Evolutionary conservation across 2,888 invertebrate genomes (phyloP).

Genomic region (Tetrapedia diversipes): DNA sequence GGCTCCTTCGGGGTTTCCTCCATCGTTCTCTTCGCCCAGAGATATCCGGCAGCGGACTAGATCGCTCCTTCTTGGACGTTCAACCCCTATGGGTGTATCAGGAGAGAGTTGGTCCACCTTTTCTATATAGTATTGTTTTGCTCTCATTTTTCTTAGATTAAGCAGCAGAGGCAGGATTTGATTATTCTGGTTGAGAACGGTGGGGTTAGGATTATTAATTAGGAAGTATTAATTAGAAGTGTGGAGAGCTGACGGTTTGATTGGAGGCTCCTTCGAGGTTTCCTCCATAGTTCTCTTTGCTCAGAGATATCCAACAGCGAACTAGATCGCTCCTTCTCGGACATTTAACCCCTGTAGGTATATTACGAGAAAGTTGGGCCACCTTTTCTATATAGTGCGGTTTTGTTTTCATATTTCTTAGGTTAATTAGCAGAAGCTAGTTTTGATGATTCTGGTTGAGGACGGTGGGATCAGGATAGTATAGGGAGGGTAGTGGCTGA

Average conservation of each 20-base stretch:
- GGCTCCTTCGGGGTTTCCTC: slow-evolving; percentile 53
- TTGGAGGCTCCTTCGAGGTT: slow-evolving; percentile 60
- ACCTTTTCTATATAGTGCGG: background rate
- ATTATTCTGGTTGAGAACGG: too few species aligned
- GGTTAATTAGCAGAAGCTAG: background rate
- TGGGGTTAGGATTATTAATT: too few species aligned
- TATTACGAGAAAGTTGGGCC: background rate
- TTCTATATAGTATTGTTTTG: too few species aligned
- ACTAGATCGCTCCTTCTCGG: background rate
- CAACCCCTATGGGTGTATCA: slow-evolving; percentile 17
- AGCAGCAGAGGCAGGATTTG: too few species aligned
- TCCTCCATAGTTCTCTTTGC: slow-evolving; percentile 49
- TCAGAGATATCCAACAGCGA: background rate
- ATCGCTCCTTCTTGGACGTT: slow-evolving; percentile 2
- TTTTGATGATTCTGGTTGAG: background rate
- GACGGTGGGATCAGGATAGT: background rate
- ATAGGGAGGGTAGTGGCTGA: background rate
- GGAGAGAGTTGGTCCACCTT: background rate
- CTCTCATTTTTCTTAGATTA: too few species aligned
- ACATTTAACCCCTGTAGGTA: slow-evolving; percentile 18
- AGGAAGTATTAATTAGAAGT: slow-evolving; percentile 64
- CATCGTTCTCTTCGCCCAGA: slow-evolving; percentile 34
- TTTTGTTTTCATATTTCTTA: background rate
- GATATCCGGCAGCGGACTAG: background rate
- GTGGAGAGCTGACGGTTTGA: slow-evolving; percentile 50